A percentile compares a stretch with the other conserved stretches of the same genome.
phyloP scores from a whole-genome alignment of 2,888 invertebrate species.

The Leptodirus hochenwartii region DNA sequence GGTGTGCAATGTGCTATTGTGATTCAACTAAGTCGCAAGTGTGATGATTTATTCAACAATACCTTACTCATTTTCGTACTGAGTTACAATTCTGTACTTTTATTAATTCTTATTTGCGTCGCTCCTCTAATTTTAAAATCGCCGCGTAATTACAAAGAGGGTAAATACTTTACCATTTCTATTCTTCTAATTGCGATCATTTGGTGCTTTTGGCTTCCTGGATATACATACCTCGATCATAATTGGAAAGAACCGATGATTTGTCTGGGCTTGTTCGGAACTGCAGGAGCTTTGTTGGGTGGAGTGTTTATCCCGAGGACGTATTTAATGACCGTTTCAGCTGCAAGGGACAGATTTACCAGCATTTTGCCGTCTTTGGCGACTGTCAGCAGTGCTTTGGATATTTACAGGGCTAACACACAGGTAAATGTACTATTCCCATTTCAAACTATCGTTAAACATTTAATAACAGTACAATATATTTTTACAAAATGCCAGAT shows the following conservation, averaged over 20 bases:
- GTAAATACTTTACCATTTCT: slow-evolving; percentile 35
- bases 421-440: slow-evolving; percentile 25
- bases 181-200: slow-evolving; percentile 33
- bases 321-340: slow-evolving; percentile 45
- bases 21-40: slow-evolving; percentile 28
- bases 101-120: slow-evolving; percentile 34
- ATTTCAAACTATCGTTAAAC: no score
- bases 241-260: slow-evolving; percentile 38
- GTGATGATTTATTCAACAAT: slow-evolving; percentile 30
- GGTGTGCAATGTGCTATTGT: slow-evolving; percentile 38
- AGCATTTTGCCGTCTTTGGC: slow-evolving; percentile 32
- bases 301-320: slow-evolving; percentile 46
- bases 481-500: no score
- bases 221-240: slow-evolving; percentile 32
- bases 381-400: slow-evolving; percentile 27
- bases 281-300: slow-evolving; percentile 42
- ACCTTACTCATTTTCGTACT: slow-evolving; percentile 29
- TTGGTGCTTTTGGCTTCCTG: slow-evolving; percentile 42
- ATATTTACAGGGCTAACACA: slow-evolving; percentile 25
- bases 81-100: slow-evolving; percentile 42
- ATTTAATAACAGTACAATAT: no score
- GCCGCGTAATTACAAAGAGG: slow-evolving; percentile 50
- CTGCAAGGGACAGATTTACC: slow-evolving; percentile 38
- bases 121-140: slow-evolving; percentile 42
- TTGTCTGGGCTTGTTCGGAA: slow-evolving; percentile 39